Evolutionary conservation across 2,797 vertebrate species (phyloP), one percentile per base, ranked within the genome.

Genomic region (Sebastes cheni): DNA sequence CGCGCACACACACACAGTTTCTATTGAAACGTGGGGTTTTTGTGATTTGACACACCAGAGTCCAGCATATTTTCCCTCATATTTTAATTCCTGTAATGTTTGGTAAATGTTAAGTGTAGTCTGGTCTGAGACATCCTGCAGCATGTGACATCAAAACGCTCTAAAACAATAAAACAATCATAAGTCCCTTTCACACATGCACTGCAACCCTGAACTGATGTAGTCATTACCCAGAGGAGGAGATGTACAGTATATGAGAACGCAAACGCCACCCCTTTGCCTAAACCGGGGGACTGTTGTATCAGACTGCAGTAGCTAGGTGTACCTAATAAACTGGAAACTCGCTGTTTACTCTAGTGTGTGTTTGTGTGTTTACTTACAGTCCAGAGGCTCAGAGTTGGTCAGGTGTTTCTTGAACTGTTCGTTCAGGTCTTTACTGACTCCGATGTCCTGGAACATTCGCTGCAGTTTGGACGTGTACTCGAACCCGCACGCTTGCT

Each of bases 401-500:
- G 96, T 97, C 87, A 99, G 96, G 94, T 99, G 98, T 83, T 98
- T 99, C 94, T 99, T 99, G 88, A 99, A 99, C 75, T 99, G 98
- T 67, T 99, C 98, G 27, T 99, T 99, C 79, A 99, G 93, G 89
- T 99, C 98, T 96, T 99, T 99, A 94, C 99, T 99, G 82, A 99
- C 99, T 2, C 99, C 98, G 68, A 99, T 99, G 89, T 99, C 98
- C 94, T 99, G 98, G 93, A 99, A 99, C 98, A 99, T 99, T 27
- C 99, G 95, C 94, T 99, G 99, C 65, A 99, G 97, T 90, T 99
- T 99, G 83, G 98, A 99, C 34, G 99, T 99, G 78, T 99, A 99
- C 89, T 99, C 99, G 74, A 99, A 99, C 71, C 99, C 99, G 72
- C 99, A 99, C 1, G 99, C 99, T 99, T 99, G 99, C 99, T 99